Conservation (phyloP, 1,140 invertebrate species). For the Metaphire vulgaris region DNA sequence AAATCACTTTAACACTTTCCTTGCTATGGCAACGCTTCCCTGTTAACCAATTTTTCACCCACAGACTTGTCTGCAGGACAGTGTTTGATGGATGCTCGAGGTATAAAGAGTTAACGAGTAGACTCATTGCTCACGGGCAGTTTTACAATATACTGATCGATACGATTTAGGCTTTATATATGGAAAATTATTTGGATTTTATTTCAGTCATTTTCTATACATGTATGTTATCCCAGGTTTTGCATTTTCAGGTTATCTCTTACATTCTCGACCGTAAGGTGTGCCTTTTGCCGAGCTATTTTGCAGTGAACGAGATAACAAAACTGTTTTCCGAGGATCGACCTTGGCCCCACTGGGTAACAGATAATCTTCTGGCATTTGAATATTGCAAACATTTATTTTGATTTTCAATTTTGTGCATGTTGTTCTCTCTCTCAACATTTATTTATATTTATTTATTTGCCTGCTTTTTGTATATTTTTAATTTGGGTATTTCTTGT, state of each 20-base stretch:
- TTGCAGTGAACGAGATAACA: conserved; percentile 87
- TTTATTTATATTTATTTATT: no score
- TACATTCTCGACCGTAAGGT: conserved; percentile 87
- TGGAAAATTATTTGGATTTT: no score
- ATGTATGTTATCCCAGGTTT: no score
- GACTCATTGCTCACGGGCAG: background rate
- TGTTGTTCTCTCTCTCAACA: no score
- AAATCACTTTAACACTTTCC: background rate
- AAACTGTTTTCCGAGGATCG: conserved; percentile 74
- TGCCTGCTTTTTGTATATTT: no score
- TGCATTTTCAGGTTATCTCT: conserved; percentile 60
- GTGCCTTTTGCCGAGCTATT: conserved; percentile 83
- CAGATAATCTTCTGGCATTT: conserved; percentile 28
- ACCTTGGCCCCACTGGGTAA: conserved; percentile 81
- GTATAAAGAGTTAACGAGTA: background rate
- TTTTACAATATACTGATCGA: no score
- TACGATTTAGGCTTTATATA: no score
- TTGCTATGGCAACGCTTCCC: background rate
- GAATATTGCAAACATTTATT: no score
- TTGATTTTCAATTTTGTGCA: no score
- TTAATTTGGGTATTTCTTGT: no score
- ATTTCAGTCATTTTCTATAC: no score
- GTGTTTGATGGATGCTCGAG: background rate
- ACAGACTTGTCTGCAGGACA: background rate
- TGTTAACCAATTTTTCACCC: background rate